These are phyloP conservation scores for Sinodicranocentrus sp. DNA, from an alignment of 2,888 invertebrate species.

Conservation along the genomic window DNA sequence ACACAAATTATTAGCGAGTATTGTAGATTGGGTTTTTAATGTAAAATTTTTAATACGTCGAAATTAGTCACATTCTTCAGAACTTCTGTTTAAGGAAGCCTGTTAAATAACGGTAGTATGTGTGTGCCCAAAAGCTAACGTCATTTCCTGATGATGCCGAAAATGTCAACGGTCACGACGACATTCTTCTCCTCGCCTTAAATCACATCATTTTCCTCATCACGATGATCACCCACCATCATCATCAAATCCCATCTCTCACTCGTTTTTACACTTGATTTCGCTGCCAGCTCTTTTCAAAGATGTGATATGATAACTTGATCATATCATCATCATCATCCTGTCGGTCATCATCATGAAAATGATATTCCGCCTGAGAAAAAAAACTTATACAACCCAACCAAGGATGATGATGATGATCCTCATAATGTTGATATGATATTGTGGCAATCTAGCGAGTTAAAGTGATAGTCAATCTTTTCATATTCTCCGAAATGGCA, in stretches of 20 bases:
- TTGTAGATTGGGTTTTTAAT: too few relatives aligned
- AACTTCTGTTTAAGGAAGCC: too few relatives aligned
- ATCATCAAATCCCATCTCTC: neutral
- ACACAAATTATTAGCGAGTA: too few relatives aligned
- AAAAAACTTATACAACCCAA: neutral
- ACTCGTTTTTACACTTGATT: neutral
- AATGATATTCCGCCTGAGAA: neutral
- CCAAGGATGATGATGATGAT: neutral
- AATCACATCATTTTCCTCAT: neutral
- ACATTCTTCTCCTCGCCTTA: conserved; percentile 5
- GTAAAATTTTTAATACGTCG: too few relatives aligned
- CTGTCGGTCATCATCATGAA: conserved; percentile 21
- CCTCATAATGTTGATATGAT: conserved; percentile 10
- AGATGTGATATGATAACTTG: conserved; percentile 9
- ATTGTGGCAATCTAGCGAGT: conserved; percentile 40
- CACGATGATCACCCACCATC: conserved; percentile 14
- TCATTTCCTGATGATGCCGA: neutral
- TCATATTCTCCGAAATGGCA: conserved; percentile 63
- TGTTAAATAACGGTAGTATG: too few relatives aligned
- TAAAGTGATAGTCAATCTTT: conserved; percentile 67
- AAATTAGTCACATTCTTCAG: too few relatives aligned
- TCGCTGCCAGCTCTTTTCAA: neutral
- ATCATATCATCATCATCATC: conserved; percentile 20
- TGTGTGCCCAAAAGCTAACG: too few relatives aligned
- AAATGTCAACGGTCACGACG: conserved; percentile 15